Evolutionary conservation across 2,797 vertebrate genomes (phyloP).

Genomic region (Darevskia nairensis): DNA sequence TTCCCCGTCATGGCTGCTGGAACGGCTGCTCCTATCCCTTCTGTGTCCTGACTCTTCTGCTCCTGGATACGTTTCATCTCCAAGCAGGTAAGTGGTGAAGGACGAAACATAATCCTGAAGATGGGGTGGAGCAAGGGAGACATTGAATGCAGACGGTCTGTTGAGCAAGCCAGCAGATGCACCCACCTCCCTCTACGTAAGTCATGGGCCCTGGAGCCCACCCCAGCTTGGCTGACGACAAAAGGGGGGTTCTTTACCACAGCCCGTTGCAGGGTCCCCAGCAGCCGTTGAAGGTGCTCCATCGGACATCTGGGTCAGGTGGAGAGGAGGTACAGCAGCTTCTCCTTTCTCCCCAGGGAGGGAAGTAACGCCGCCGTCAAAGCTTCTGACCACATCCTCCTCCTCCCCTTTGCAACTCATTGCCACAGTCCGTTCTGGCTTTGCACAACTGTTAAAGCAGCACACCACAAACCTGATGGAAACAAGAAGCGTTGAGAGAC

Average conservation of each 20-base stretch:
- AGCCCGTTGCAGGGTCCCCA: slow-evolving; percentile 16
- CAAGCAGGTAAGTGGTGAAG: slow-evolving; percentile 35
- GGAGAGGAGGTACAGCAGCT: slow-evolving; percentile 1
- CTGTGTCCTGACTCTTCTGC: neutral
- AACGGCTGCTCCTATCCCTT: neutral
- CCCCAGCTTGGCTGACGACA: neutral
- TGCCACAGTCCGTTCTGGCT: slow-evolving; percentile 12
- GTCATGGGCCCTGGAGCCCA: neutral
- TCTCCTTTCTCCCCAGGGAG: slow-evolving; percentile 33
- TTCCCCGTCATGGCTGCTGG: neutral
- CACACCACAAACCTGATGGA: neutral
- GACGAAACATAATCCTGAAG: slow-evolving; percentile 28
- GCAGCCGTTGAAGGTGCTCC: slow-evolving; percentile 23
- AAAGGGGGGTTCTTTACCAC: slow-evolving; percentile 13
- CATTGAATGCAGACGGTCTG: neutral
- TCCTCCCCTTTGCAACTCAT: neutral
- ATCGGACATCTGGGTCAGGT: slow-evolving; percentile 10
- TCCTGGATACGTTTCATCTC: slow-evolving; percentile 36
- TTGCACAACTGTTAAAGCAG: neutral
- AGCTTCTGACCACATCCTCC: slow-evolving; percentile 33
- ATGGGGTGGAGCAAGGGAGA: neutral
- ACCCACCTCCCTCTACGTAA: neutral
- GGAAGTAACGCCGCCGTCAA: slow-evolving; percentile 21
- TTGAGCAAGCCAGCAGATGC: neutral
- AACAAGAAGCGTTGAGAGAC: neutral